A percentile compares a stretch with the other conserved stretches of the same genome.
Evolutionary conservation across 2,113 vertebrate species (phyloP).

Genomic region (Merops nubicus): DNA sequence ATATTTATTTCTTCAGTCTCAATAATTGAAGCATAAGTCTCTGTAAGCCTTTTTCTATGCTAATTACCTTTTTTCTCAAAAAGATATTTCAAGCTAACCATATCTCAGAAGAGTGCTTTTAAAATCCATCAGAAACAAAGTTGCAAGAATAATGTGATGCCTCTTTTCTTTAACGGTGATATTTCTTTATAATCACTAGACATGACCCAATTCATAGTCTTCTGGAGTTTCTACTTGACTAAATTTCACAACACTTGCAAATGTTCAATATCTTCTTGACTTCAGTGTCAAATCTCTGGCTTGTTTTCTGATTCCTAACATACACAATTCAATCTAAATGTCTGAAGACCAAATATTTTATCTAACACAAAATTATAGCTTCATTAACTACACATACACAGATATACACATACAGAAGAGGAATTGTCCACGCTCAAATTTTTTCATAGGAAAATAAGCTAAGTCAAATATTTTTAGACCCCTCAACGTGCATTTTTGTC

Average conservation of each 20-base stretch:
- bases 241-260: background rate
- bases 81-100: background rate
- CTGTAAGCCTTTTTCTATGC: background rate
- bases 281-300: background rate
- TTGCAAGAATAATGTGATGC: background rate
- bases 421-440: fast-evolving
- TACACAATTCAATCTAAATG: background rate
- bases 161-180: background rate
- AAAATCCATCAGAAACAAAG: background rate
- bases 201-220: background rate
- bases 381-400: background rate
- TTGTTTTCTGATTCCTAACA: background rate
- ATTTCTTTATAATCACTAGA: background rate
- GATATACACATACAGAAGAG: background rate
- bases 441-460: background rate
- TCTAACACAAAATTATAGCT: background rate
- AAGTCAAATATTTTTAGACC: background rate
- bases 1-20: background rate
- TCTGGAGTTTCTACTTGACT: background rate
- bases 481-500: background rate
- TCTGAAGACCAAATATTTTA: background rate
- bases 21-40: background rate
- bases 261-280: background rate
- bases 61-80: background rate
- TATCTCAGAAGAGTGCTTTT: background rate